phyloP scores from a whole-genome alignment of 2,888 invertebrate species.

The Cynaeus angustus region DNA sequence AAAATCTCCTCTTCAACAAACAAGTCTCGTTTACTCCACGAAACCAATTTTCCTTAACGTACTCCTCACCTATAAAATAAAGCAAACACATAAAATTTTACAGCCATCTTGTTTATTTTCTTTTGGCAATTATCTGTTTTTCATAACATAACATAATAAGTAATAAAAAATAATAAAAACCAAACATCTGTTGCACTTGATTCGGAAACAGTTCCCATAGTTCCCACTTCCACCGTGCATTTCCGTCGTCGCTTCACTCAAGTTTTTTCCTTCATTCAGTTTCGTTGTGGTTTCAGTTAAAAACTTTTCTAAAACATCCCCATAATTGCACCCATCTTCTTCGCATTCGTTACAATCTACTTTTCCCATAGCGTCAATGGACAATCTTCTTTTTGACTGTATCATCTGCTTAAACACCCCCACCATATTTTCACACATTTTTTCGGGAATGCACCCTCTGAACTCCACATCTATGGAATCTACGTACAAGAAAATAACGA shows the following conservation, averaged over 20 bases:
- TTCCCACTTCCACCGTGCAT: not conserved
- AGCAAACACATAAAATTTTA: not conserved
- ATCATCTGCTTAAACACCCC: conserved; percentile 10
- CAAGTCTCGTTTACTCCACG: not conserved
- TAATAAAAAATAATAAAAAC: conserved; percentile 7
- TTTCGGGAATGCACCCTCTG: conserved; percentile 15
- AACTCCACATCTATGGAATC: conserved; percentile 17
- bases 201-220: not conserved
- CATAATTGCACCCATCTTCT: conserved; percentile 15
- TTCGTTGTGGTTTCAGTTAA: not conserved
- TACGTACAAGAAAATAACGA: not conserved
- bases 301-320: not conserved
- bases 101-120: conserved; percentile 4
- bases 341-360: conserved; percentile 11
- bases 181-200: not conserved
- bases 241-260: not conserved
- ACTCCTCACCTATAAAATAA: not conserved
- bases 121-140: not conserved
- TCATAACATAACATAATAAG: conserved; percentile 1
- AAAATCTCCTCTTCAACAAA: too few species aligned
- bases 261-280: too few species aligned
- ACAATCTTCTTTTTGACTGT: not conserved
- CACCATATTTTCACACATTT: conserved; percentile 4
- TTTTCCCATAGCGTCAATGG: conserved; percentile 4
- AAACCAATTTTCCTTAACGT: too few species aligned